Evolutionary conservation across 2,113 vertebrate species (phyloP).

Genomic region (Otus sunia): DNA sequence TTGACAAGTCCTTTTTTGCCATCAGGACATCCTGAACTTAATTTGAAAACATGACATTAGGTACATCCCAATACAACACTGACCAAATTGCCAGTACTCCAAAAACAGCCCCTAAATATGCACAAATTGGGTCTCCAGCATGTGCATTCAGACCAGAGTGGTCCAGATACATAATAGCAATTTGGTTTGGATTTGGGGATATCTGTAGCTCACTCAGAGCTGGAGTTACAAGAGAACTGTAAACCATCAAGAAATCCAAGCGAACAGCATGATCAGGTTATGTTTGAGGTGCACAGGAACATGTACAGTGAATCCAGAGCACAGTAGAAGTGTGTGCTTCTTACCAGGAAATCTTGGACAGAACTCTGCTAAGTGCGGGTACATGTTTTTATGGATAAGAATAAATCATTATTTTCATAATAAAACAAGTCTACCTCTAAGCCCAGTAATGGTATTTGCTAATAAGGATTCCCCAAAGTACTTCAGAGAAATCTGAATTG

Average conservation of each 20-base stretch:
- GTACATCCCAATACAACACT: not conserved
- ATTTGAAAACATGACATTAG: not conserved
- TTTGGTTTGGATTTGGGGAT: not conserved
- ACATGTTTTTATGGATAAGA: not conserved
- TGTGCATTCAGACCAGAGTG: not conserved
- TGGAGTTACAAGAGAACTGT: not conserved
- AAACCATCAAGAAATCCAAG: not conserved
- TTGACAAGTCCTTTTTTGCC: not conserved
- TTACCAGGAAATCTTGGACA: not conserved
- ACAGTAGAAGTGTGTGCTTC: not conserved
- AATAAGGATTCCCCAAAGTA: not conserved
- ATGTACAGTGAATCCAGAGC: not conserved
- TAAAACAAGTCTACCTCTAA: not conserved
- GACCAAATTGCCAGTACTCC: not conserved
- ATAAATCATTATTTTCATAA: not conserved
- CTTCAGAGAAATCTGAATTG: not conserved
- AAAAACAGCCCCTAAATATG: not conserved
- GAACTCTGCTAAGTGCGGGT: not conserved
- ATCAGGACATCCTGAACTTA: not conserved
- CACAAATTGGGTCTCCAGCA: not conserved
- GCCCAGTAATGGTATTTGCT: not conserved
- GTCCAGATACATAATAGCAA: not conserved
- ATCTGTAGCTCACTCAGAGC: not conserved
- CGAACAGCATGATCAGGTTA: not conserved
- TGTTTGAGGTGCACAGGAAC: rapidly evolving